Conservation (phyloP, 1,140 invertebrate species). For the Bombus affinis region DNA sequence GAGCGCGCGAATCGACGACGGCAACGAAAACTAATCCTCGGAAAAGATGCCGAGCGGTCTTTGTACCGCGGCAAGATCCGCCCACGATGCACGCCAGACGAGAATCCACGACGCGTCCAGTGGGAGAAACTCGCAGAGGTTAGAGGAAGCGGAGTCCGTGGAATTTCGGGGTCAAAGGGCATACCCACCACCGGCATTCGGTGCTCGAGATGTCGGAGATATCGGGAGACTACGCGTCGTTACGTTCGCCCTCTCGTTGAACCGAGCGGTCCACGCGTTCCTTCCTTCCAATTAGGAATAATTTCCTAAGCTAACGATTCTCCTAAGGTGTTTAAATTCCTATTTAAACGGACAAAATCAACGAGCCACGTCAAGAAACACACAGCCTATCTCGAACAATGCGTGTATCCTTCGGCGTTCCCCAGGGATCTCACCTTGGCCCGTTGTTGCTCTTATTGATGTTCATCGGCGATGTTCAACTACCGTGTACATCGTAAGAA, state of each 20-base stretch:
- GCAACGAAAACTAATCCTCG: background rate
- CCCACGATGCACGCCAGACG: conserved; percentile 32
- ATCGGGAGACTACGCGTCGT: background rate
- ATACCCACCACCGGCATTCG: conserved; percentile 1
- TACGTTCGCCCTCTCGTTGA: background rate
- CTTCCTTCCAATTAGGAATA: conserved; percentile 28
- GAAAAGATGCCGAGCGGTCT: background rate
- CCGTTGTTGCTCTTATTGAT: too few relatives aligned
- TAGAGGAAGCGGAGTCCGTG: conserved; percentile 48
- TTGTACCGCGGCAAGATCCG: conserved; percentile 9
- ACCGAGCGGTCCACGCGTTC: background rate
- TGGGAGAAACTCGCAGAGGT: conserved; percentile 35
- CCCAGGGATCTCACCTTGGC: too few relatives aligned
- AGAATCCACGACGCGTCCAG: conserved; percentile 51
- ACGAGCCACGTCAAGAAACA: too few relatives aligned
- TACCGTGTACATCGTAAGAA: too few relatives aligned
- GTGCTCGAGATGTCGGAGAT: conserved; percentile 39
- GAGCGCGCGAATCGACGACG: too few relatives aligned
- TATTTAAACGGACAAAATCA: too few relatives aligned
- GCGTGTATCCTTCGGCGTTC: too few relatives aligned
- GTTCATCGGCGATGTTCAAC: too few relatives aligned
- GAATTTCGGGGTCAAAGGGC: conserved; percentile 49
- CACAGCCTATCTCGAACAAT: too few relatives aligned
- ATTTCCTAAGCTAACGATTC: too few relatives aligned
- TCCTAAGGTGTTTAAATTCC: too few relatives aligned